Evolutionary conservation across 2,888 invertebrate species (phyloP).

Genomic region (Cheilosia scutellata): DNA sequence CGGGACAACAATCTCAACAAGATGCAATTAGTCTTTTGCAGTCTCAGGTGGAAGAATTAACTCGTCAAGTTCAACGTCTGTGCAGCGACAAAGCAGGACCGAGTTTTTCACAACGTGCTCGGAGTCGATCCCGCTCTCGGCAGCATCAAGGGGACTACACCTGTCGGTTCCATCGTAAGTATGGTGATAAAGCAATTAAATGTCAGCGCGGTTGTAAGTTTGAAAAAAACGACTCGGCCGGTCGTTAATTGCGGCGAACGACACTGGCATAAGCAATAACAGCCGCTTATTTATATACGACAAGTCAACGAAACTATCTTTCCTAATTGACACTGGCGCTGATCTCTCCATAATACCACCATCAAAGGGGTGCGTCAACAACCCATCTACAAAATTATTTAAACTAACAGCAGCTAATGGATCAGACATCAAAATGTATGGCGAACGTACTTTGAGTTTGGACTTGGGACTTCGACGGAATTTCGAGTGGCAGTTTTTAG

Average conservation of each 20-base stretch:
- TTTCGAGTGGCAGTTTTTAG: slow-evolving; percentile 3
- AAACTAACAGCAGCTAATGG: neutral
- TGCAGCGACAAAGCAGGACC: too few species aligned
- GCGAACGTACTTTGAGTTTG: neutral
- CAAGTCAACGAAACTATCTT: too few species aligned
- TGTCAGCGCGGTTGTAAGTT: neutral
- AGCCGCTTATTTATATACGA: neutral
- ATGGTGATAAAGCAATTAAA: neutral
- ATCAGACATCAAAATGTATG: neutral
- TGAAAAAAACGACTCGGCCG: neutral
- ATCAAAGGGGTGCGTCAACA: neutral
- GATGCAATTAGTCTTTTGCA: too few species aligned
- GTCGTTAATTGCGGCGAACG: slow-evolving; percentile 7
- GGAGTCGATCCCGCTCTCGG: too few species aligned
- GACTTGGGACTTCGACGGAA: slow-evolving; percentile 1
- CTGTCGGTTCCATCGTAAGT: too few species aligned
- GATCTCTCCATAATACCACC: neutral
- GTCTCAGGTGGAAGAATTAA: too few species aligned
- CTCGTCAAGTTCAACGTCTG: too few species aligned
- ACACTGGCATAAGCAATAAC: neutral
- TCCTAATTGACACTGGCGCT: neutral
- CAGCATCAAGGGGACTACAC: too few species aligned
- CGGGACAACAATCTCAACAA: too few species aligned
- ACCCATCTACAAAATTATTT: neutral
- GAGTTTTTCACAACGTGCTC: too few species aligned